phyloP scores from a whole-genome alignment of 2,113 vertebrate genomes.

The Anguilla japonica region DNA sequence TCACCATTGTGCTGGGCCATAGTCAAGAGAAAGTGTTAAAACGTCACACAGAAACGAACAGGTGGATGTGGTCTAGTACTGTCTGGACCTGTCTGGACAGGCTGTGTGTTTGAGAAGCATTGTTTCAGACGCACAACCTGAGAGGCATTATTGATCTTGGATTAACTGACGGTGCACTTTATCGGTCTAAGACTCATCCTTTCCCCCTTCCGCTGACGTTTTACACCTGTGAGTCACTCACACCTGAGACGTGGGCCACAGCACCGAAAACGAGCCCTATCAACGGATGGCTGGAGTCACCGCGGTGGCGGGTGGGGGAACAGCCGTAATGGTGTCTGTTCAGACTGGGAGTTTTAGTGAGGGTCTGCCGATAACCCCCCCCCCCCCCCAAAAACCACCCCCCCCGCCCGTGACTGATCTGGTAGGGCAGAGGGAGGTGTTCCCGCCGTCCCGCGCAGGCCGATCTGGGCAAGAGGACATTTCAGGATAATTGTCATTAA shows the following conservation, averaged over 20 bases:
- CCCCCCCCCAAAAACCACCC: too few relatives aligned
- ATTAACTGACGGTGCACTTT: background rate
- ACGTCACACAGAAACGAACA: too few relatives aligned
- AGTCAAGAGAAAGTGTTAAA: too few relatives aligned
- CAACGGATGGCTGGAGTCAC: too few relatives aligned
- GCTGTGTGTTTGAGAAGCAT: background rate
- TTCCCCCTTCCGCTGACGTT: background rate
- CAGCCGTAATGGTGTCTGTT: background rate
- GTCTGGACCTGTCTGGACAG: background rate
- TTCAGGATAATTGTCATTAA: conserved; percentile 75
- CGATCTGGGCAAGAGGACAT: conserved; percentile 68
- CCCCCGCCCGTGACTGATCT: too few relatives aligned
- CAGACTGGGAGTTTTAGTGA: too few relatives aligned
- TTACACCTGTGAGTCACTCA: background rate
- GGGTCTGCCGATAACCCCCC: too few relatives aligned
- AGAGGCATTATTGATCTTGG: background rate
- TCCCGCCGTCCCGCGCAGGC: conserved; percentile 36
- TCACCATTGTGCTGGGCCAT: too few relatives aligned
- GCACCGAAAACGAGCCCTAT: background rate
- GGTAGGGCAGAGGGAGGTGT: background rate
- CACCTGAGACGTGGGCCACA: background rate
- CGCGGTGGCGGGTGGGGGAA: background rate
- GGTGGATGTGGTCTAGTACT: background rate
- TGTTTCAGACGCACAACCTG: background rate
- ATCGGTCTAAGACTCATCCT: background rate